Evolutionary conservation across 2,797 vertebrate species (phyloP).

Genomic region (Dendrocincla tyrannina): DNA sequence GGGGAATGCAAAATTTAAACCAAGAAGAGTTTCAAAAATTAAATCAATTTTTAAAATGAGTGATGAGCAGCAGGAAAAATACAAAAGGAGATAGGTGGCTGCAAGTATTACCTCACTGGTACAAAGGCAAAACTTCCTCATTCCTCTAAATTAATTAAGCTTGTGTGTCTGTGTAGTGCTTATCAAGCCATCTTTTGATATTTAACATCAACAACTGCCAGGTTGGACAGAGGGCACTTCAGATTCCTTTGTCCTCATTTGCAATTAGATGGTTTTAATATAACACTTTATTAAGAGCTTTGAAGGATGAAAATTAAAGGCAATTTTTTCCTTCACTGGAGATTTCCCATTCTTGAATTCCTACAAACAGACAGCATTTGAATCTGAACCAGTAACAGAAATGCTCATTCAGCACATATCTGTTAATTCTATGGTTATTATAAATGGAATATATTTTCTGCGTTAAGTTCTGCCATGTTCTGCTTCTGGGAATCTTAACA

Average conservation of each 20-base stretch:
- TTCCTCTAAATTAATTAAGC: neutral
- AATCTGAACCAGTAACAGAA: neutral
- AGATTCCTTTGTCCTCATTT: neutral
- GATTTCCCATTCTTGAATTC: neutral
- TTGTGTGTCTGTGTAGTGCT: neutral
- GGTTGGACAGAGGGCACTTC: neutral
- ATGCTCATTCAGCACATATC: accelerated
- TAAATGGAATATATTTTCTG: neutral
- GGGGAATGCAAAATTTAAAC: neutral
- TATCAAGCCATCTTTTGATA: neutral
- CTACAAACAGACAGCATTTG: neutral
- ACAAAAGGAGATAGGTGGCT: neutral
- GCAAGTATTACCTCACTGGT: neutral
- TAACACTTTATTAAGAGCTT: neutral
- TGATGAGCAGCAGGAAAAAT: neutral
- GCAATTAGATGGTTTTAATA: neutral
- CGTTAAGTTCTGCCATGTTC: neutral
- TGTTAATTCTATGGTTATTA: neutral
- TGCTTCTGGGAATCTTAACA: neutral
- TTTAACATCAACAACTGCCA: neutral
- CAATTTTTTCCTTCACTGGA: neutral
- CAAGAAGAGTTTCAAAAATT: neutral
- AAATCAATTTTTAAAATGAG: neutral
- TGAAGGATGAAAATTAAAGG: neutral
- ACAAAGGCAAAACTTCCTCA: neutral